Evolutionary conservation across 2,888 invertebrate genomes (phyloP).

Genomic region (Azorinus chamasolen): DNA sequence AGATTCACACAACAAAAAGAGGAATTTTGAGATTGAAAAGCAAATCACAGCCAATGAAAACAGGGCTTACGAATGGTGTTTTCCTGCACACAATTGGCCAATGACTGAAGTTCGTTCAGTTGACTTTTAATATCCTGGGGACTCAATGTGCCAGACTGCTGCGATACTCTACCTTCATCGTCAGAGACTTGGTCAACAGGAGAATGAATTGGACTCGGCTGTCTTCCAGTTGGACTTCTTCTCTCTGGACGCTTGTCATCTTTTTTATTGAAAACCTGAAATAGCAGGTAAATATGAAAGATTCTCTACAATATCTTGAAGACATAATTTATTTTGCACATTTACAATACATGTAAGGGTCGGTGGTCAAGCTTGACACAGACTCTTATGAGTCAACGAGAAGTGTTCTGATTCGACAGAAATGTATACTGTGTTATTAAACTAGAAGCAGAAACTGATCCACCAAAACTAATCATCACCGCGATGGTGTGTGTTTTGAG

Average conservation of each 20-base stretch:
- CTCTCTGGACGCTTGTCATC: conserved; percentile 38
- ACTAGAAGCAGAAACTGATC: too few relatives aligned
- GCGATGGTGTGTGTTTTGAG: too few relatives aligned
- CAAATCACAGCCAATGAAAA: conserved; percentile 17
- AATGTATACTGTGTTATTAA: too few relatives aligned
- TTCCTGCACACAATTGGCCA: conserved; percentile 77
- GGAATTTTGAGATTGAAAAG: too few relatives aligned
- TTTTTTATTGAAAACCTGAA: conserved; percentile 65
- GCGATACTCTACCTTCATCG: conserved; percentile 56
- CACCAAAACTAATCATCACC: too few relatives aligned
- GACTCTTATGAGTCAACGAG: not conserved
- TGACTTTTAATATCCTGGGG: conserved; percentile 71
- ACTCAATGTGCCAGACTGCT: conserved; percentile 36
- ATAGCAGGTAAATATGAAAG: not conserved
- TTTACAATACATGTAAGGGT: too few relatives aligned
- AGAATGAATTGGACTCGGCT: not conserved
- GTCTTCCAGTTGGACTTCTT: conserved; percentile 23
- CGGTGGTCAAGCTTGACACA: too few relatives aligned
- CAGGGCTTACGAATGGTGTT: conserved; percentile 80
- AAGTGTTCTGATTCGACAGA: not conserved
- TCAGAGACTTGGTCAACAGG: conserved; percentile 13
- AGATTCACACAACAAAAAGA: too few relatives aligned
- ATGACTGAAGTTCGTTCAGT: conserved; percentile 80
- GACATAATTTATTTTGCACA: too few relatives aligned
- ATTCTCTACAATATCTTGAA: not conserved